A percentile compares a stretch with the other conserved stretches of the same genome.
phyloP scores from a whole-genome alignment of 2,888 invertebrate species.

The Gordius sp. region DNA sequence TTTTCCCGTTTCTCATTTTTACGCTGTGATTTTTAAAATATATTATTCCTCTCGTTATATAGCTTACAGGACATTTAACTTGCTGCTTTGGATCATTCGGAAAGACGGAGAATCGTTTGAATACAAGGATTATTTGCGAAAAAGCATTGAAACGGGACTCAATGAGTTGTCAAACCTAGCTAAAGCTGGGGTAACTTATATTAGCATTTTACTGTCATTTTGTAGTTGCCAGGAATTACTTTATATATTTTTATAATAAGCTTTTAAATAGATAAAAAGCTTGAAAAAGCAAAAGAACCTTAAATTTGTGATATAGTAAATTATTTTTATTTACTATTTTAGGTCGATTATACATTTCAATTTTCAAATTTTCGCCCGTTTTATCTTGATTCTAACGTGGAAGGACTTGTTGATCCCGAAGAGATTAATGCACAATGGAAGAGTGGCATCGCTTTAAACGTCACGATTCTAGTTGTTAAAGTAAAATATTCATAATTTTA shows the following conservation, averaged over 20 bases:
- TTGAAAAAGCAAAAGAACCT: too few relatives aligned
- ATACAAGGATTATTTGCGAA: background rate
- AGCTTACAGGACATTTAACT: background rate
- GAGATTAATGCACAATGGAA: background rate
- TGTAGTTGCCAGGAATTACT: too few relatives aligned
- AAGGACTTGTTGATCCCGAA: background rate
- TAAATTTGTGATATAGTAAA: too few relatives aligned
- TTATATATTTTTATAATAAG: too few relatives aligned
- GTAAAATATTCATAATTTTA: too few relatives aligned
- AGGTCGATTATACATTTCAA: background rate
- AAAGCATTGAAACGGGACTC: background rate
- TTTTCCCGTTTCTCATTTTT: too few relatives aligned
- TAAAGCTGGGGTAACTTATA: background rate
- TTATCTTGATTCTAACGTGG: background rate
- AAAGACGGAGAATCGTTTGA: background rate
- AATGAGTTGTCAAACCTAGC: background rate
- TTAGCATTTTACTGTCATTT: background rate
- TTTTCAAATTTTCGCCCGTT: background rate
- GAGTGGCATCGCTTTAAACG: background rate
- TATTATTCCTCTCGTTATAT: too few relatives aligned
- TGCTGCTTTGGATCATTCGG: background rate
- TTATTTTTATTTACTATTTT: too few relatives aligned
- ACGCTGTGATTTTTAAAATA: too few relatives aligned
- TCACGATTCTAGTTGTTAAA: too few relatives aligned
- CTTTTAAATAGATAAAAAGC: too few relatives aligned